Conservation (phyloP, 2,797 vertebrate genomes). For the Pogonophryne albipinna region DNA sequence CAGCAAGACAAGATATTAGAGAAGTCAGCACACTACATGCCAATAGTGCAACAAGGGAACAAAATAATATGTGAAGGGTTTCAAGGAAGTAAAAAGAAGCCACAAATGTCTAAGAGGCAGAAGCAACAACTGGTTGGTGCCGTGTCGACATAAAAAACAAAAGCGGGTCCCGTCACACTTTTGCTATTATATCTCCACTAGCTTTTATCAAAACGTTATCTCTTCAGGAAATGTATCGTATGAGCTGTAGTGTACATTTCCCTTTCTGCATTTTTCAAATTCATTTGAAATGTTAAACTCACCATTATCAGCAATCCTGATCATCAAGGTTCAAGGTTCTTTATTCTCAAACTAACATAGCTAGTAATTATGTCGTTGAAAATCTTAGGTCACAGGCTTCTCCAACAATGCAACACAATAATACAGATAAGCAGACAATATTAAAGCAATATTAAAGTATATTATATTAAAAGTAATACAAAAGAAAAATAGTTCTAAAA, state of each 20-base stretch:
- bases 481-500: too few species aligned
- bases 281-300: too few species aligned
- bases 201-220: not conserved
- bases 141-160: not conserved
- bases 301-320: too few species aligned
- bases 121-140: too few species aligned
- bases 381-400: too few species aligned
- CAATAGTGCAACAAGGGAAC: not conserved
- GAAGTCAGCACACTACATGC: not conserved
- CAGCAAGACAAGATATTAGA: slow-evolving; percentile 3
- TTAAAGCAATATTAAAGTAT: too few species aligned
- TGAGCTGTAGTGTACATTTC: not conserved
- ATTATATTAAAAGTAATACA: too few species aligned
- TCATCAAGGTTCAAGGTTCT: not conserved
- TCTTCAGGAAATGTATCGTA: not conserved
- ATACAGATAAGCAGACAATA: too few species aligned
- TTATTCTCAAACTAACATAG: too few species aligned
- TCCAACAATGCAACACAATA: too few species aligned
- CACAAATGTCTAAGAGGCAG: not conserved
- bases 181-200: not conserved
- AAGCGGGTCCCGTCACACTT: not conserved
- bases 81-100: not conserved
- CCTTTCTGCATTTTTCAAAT: too few species aligned
- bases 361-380: too few species aligned
- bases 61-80: not conserved